These are phyloP conservation scores for Margarornis squamiger DNA, from an alignment of 2,797 vertebrate genomes.

Conservation along the genomic window DNA sequence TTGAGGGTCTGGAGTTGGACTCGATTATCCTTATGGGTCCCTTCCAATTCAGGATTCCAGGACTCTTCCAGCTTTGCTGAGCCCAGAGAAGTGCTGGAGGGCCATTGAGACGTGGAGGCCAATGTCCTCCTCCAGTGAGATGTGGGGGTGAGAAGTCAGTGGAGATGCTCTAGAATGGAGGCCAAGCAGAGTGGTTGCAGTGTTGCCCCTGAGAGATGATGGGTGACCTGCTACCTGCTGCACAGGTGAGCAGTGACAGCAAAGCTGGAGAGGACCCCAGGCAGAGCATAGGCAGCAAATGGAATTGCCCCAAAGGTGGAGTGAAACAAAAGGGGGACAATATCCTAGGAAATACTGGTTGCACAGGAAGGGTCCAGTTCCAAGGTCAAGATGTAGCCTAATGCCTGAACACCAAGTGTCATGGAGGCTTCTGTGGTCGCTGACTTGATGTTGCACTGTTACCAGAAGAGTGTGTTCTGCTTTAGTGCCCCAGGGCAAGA, in stretches of 20 bases:
- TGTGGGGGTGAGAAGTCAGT: background rate
- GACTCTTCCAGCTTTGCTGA: background rate
- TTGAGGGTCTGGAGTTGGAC: background rate
- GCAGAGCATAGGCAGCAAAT: background rate
- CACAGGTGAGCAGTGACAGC: background rate
- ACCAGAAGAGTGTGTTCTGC: background rate
- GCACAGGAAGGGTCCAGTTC: background rate
- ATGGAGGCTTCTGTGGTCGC: background rate
- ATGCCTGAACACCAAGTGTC: background rate
- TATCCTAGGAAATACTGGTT: background rate
- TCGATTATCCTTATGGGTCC: background rate
- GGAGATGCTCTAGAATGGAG: background rate
- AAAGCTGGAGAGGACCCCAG: background rate
- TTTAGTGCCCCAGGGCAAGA: background rate
- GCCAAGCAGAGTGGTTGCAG: background rate
- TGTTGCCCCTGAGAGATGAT: background rate
- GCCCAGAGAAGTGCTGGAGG: background rate
- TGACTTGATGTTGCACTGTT: background rate
- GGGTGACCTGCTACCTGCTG: background rate
- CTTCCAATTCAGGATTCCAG: background rate
- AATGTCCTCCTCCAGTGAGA: background rate
- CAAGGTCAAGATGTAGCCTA: background rate
- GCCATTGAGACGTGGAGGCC: background rate
- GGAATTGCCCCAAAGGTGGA: background rate
- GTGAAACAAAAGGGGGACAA: background rate